Evolutionary conservation across 2,113 vertebrate species (phyloP).

Genomic region (Mormoops blainvillei): DNA sequence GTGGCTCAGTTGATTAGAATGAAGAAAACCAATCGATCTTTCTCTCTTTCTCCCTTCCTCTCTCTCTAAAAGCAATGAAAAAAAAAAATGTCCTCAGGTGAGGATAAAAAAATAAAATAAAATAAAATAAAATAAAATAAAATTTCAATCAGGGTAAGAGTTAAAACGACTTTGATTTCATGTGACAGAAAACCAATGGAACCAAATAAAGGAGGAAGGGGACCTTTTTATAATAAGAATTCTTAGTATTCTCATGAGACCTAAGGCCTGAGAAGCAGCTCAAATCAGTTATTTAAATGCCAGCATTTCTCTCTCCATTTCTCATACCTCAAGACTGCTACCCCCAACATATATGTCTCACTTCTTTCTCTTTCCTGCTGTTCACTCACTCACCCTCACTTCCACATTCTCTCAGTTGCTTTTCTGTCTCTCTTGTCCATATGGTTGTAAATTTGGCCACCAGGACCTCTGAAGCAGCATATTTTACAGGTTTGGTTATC

Average conservation of each 20-base stretch:
- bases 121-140: background rate
- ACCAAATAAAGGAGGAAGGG: background rate
- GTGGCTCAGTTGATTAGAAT: too few relatives aligned
- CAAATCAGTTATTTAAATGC: background rate
- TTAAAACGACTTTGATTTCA: background rate
- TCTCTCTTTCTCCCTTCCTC: too few relatives aligned
- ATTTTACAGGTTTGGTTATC: background rate
- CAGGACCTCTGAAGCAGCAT: background rate
- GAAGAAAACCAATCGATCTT: too few relatives aligned
- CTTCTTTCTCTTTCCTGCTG: background rate
- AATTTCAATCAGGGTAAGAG: background rate
- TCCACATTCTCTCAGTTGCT: background rate
- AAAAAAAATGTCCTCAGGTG: too few relatives aligned
- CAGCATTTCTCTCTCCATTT: background rate
- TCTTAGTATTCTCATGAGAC: background rate
- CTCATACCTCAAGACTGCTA: background rate
- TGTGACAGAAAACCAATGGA: constrained; percentile 8
- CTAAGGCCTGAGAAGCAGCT: background rate
- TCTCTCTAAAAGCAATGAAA: too few relatives aligned
- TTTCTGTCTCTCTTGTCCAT: background rate
- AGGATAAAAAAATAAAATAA: too few relatives aligned
- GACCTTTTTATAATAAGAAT: background rate
- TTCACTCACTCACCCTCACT: background rate
- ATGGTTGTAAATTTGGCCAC: background rate
- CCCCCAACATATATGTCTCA: background rate